Evolutionary conservation across 2,113 vertebrate species (phyloP), one percentile per base, ranked within the genome.

Genomic region (Fulica atra): DNA sequence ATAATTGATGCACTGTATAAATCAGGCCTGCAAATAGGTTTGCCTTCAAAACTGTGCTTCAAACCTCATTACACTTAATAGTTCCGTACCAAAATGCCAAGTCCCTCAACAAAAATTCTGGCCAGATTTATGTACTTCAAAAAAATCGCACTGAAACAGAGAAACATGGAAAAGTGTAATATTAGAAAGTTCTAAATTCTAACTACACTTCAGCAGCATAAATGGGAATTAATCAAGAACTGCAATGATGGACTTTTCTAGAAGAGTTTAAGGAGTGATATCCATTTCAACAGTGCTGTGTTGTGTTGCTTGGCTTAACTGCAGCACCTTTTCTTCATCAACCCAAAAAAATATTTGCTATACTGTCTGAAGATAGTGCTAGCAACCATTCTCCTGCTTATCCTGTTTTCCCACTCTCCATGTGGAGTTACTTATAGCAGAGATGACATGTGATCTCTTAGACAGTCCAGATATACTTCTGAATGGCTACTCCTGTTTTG

Each of bases 151-250:
- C 31, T 70, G 56, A 72, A 88, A 59, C 10, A 54, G 9, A 53
- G 63, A 65, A 89, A 85, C 18, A 61, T 4, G 6, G 50, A 65
- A 69, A 85, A 91, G n/a, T 26, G 51, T 77, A 94, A 82, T 23
- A 82, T 25, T 73, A 95, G 81, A 87, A 89, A 57, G 66, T 92
- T 95, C 54, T 88, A 93, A 88, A 65, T 53, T 79, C 81, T 57
- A 56, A 19, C 10, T 48, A 38, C 16, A 21, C 42, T 86, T 92
- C 69, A 84, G 69, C 21, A 85, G 42, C 44, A 20, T 57, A 53
- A 76, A 69, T 16, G 4, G 5, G 33, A 11, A 46, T 73, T 72
- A 89, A 77, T 56, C 54, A 66, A 48, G 70, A 93, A 65, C 44
- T 65, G 66, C 40, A 57, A 85, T 50, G 64, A 56, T 36, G 51